Evolutionary conservation across 2,113 vertebrate species (phyloP), one percentile per base, ranked within the genome.

Genomic region (Riparia riparia): DNA sequence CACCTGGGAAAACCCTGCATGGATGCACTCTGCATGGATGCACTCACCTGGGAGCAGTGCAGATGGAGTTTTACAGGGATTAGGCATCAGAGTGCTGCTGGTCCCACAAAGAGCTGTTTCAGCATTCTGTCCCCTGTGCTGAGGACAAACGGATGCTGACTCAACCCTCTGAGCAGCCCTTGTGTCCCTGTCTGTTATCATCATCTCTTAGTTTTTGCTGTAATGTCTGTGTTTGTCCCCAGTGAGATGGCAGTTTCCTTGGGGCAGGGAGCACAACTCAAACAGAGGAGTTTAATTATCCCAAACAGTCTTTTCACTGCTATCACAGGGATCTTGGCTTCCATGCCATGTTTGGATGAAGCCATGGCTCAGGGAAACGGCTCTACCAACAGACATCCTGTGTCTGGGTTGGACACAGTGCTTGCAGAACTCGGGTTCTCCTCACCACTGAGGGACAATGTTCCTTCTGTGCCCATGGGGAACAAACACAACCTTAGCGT

Each of bases 21-120:
- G 51, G 63, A 29, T 89, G 64, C 45, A 28, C 49, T 92, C n/a
- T 72, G 17, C 58, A 14, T 16, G 51, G 63, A 29, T 87, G 64
- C 45, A 28, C 49, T 92, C n/a, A 21, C 12, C 44, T 66, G 28
- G 3, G 4, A 51, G 65, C 31, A 53, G 68, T 7, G 45, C 71
- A 57, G 64, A 61, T 47, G 18, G 51, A 70, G 34, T 68, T 69
- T 72, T 26, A n/a, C 82, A 65, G n/a, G 22, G 19, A 49, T 93
- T 17, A 34, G 85, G 57, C 9, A 0, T 0, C 68, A 29, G 53
- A 80, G 58, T 31, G 70, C 53, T 76, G 70, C 25, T 93, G 82
- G 57, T 53, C 71, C 61, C 82, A 53, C 70, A 86, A 83, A 61
- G 50, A 88, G 50, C 82, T 82, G 9, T 85, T 87, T 94, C 70